Conservation (phyloP, 2,888 invertebrate genomes). For the Salticus scenicus region DNA sequence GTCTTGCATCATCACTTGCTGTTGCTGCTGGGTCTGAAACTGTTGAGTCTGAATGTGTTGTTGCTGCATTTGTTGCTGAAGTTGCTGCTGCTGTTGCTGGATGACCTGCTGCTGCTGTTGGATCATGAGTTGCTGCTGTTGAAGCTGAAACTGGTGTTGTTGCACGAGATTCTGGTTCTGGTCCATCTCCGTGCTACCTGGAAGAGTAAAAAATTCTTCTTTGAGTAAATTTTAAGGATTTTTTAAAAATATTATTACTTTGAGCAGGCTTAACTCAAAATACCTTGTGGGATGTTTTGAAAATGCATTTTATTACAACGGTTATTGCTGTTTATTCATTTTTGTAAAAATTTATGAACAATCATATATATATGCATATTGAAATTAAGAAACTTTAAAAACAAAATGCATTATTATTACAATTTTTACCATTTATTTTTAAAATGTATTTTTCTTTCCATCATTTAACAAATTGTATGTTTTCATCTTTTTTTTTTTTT, state of each 20-base stretch:
- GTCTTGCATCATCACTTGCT: slow-evolving; percentile 60
- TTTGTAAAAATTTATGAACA: too few species aligned
- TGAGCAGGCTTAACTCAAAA: not conserved
- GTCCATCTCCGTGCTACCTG: slow-evolving; percentile 64
- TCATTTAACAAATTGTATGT: too few species aligned
- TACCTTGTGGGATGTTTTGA: not conserved
- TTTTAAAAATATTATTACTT: not conserved
- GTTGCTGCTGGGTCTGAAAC: slow-evolving; percentile 59
- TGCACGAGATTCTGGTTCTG: slow-evolving; percentile 70
- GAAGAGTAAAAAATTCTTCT: not conserved
- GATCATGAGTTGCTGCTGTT: slow-evolving; percentile 76
- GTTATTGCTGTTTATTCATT: too few species aligned
- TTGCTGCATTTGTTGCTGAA: slow-evolving; percentile 65
- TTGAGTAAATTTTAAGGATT: not conserved
- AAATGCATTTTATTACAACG: not conserved
- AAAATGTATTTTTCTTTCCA: too few species aligned
- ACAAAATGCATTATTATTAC: too few species aligned
- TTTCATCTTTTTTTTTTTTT: too few species aligned
- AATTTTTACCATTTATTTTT: too few species aligned
- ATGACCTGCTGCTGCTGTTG: slow-evolving; percentile 73
- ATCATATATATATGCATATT: too few species aligned
- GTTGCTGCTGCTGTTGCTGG: slow-evolving; percentile 71
- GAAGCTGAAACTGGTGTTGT: slow-evolving; percentile 72
- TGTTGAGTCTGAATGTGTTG: slow-evolving; percentile 69
- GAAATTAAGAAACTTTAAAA: too few species aligned